Evolutionary conservation across 2,797 vertebrate genomes (phyloP), one percentile per base, ranked within the genome.

Genomic region (Emydoidea blandingii): DNA sequence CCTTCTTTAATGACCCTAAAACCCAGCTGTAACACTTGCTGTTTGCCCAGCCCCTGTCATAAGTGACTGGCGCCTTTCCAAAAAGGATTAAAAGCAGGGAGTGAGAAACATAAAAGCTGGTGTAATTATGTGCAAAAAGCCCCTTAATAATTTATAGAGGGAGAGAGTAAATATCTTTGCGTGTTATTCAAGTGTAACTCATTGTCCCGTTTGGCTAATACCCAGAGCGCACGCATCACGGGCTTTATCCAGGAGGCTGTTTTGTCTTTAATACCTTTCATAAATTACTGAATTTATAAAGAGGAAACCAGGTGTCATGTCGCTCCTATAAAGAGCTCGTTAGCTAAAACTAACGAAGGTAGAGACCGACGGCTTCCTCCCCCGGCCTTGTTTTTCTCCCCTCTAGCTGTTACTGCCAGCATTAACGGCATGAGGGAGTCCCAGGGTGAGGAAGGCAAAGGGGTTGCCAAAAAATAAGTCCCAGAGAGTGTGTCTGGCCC

Each of bases 281-380:
- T 98, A 97, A 98, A 98, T 98, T 97, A 98, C 95, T 97, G 96
- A 98, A 96, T 95, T 96, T 97, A 97, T 97, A 98, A 98, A 98
- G 97, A 97, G 98, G 97, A 97, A 98, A 98, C 97, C 96, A 95
- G 97, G 97, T 98, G 96, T 97, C 97, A 95, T 92, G 96, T 96
- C 37, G 2, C 88, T 96, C 95, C 97, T 96, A 97, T 96, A 98
- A 97, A 97, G 97, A 98, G 96, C 97, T 98, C 56, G 87, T 98
- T 98, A 97, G 97, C 95, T 95, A 96, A 97, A 97, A 95, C 94
- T 95, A 98, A 98, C 19, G 2, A 95, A 98, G 95, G 96, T 93
- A 95, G 94, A 27, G 83, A 95, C 88, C 59, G 88, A 86, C n/a
- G 31, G 27, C 95, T 88, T 94, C 92, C 52, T 80, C 56, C 53